Percentiles rank a stretch among this genome's conserved stretches.
These are phyloP conservation scores for Pangasius larnaudii DNA, from an alignment of 2,797 vertebrate species.

Conservation along the genomic window DNA sequence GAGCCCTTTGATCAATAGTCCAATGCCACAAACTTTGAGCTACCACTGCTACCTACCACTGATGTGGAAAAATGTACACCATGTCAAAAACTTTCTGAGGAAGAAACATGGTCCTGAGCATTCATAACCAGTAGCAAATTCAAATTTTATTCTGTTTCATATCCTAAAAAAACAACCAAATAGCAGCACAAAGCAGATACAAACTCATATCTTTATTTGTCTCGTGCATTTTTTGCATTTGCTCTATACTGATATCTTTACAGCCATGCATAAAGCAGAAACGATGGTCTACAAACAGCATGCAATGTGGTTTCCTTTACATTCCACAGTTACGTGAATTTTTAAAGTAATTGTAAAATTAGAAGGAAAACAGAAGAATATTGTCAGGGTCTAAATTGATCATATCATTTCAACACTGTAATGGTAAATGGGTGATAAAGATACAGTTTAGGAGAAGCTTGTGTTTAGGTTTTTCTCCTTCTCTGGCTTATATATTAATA, in stretches of 20 bases:
- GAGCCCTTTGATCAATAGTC: background rate
- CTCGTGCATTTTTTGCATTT: constrained; percentile 60
- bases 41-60: background rate
- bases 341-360: background rate
- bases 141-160: background rate
- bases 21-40: background rate
- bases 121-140: background rate
- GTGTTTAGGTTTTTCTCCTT: constrained; percentile 3
- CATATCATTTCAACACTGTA: background rate
- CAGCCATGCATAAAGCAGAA: constrained; percentile 66
- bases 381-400: background rate
- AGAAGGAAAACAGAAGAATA: background rate
- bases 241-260: constrained; percentile 45
- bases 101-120: background rate
- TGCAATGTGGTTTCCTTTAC: constrained; percentile 24
- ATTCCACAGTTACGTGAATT: constrained; percentile 7
- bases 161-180: constrained; percentile 44
- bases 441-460: background rate
- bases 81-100: background rate
- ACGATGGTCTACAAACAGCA: constrained; percentile 51
- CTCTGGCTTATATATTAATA: constrained; percentile 33
- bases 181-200: constrained; percentile 71
- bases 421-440: background rate
- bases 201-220: constrained; percentile 78
- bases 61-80: background rate